These are phyloP conservation scores for Hypena proboscidalis DNA, from an alignment of 2,888 invertebrate genomes.

Conservation along the genomic window DNA sequence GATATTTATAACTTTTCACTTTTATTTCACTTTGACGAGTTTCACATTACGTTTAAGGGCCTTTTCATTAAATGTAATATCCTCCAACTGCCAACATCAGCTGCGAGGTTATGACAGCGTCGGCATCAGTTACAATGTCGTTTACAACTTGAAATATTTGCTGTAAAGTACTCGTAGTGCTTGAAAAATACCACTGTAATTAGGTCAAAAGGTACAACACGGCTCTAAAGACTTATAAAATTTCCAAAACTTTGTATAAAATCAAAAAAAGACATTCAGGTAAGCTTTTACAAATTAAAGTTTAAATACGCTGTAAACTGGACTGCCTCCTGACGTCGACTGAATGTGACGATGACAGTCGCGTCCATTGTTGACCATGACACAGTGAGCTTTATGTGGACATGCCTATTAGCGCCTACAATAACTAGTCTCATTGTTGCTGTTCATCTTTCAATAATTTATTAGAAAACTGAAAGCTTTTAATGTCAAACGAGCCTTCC, in stretches of 20 bases:
- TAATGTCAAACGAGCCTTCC: too few species aligned
- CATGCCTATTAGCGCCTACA: slow-evolving; percentile 43
- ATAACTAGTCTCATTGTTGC: slow-evolving; percentile 10
- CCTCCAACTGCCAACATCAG: slow-evolving; percentile 19
- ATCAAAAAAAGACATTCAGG: slow-evolving; percentile 23
- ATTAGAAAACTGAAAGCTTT: too few species aligned
- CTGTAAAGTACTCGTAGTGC: slow-evolving; percentile 17
- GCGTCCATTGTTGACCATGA: slow-evolving; percentile 50
- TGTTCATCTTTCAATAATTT: neutral
- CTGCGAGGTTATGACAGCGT: slow-evolving; percentile 21
- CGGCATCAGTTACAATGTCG: slow-evolving; percentile 13
- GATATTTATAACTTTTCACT: neutral
- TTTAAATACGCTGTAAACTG: slow-evolving; percentile 32
- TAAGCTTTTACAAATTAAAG: slow-evolving; percentile 18
- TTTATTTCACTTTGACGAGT: neutral
- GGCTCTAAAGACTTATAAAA: slow-evolving; percentile 24
- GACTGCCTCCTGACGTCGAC: slow-evolving; percentile 52
- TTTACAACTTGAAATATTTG: slow-evolving; percentile 43
- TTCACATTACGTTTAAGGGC: neutral
- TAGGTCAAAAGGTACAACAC: slow-evolving; percentile 43
- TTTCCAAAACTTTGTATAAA: slow-evolving; percentile 27
- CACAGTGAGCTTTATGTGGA: slow-evolving; percentile 55
- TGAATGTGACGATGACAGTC: slow-evolving; percentile 54
- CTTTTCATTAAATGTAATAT: slow-evolving; percentile 12
- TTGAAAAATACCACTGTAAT: slow-evolving; percentile 35